Conservation (phyloP, 2,888 invertebrate species). For the Chelonus formosanus region DNA sequence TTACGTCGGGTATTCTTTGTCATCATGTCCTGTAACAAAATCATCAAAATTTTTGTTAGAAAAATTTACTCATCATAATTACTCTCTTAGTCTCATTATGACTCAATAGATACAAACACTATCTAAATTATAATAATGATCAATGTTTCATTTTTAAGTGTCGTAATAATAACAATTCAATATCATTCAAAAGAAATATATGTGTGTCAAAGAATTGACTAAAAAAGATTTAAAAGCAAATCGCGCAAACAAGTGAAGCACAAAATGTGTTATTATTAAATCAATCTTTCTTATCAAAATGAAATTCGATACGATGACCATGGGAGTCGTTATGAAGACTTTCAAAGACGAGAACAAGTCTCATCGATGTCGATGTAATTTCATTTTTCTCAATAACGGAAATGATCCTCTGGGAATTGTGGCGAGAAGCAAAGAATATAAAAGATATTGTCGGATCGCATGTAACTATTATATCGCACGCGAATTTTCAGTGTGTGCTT, state of each 20-base stretch:
- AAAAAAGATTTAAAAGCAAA: no score
- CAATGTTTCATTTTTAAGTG: not conserved
- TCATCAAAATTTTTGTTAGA: constrained; percentile 7
- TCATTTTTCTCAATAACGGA: constrained; percentile 33
- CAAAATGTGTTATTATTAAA: not conserved
- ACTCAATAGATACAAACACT: not conserved
- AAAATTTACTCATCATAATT: not conserved
- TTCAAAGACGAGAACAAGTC: not conserved
- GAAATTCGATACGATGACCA: constrained; percentile 22
- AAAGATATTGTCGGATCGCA: constrained; percentile 14
- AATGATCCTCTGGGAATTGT: constrained; percentile 26
- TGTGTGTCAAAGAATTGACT: no score
- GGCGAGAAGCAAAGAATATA: constrained; percentile 2
- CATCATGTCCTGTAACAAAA: constrained; percentile 57
- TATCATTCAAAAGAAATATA: no score
- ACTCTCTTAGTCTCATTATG: no score
- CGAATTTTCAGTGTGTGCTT: not conserved
- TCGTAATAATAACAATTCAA: no score
- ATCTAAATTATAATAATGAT: not conserved
- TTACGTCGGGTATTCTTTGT: constrained; percentile 60
- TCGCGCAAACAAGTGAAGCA: not conserved
- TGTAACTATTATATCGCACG: constrained; percentile 20
- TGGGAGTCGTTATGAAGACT: constrained; percentile 17
- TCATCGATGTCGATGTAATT: constrained; percentile 21
- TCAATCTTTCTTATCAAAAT: constrained; percentile 27